Base-by-base conservation (phyloP, 2,113 vertebrate species). In the Alexandromys fortis region DNA sequence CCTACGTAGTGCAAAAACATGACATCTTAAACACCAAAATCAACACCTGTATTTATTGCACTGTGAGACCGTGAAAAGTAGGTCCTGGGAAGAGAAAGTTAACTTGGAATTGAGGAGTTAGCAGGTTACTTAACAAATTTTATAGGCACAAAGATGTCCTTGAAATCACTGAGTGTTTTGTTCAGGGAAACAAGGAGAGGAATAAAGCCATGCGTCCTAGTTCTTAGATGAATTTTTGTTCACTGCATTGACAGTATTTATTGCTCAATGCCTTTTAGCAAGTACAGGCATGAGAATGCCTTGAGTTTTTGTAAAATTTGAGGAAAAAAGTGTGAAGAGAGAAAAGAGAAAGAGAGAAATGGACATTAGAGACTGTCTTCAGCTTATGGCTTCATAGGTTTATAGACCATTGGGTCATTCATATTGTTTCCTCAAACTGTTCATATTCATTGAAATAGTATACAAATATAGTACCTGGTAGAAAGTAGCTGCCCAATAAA, bases 141-240 rank as follows among this genome's bases (percentile, higher is more conserved):
- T 94, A 76, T 33, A 68, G 5, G 5, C 33, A 89, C 33, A 73
- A 92, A 94, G 90, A 19, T 86, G 3, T 17, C 76, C 92, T 96
- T 96, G 85, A 97, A 96, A 87, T 96, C 89, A 92, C 45, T 93
- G 83, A 24, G 49, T 89, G 19, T 89, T 96, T 95, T 96, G 33
- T 61, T 89, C 67, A 95, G 88, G 45, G 61, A 89, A 94, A 94
- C 55, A 83, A 77, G 19, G 19, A 77, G 92, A 93, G 21, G 19
- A 7, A 49, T 49, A 52, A 16, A 81, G 21, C 70, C 7, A 33
- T 58, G 6, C 81, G 28, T 5, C 24, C 38, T 89, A 70, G 35
- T 75, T 96, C 90, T 58, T 89, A 93, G 92, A 92, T 93, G 22
- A 76, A 35, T 14, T 77, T 95, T 88, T 49, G 0, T 85, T 87